Base-by-base conservation (phyloP, 2,888 invertebrate species). In the Campoplex capitator region DNA sequence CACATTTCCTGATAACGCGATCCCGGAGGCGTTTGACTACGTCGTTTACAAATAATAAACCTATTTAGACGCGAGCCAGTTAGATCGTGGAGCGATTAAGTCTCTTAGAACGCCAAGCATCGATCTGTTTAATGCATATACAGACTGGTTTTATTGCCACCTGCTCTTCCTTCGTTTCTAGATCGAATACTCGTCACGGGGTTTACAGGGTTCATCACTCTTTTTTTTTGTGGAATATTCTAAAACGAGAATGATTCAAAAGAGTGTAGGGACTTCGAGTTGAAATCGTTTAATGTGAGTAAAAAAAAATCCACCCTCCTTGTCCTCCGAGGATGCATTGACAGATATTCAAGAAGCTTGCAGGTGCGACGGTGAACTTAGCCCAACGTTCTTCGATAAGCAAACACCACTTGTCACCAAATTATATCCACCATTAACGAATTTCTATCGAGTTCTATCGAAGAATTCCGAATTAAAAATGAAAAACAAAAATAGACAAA, bases 1-100 rank as follows among this genome's bases (percentile, higher is more conserved):
- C 62, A 18, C 45, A 56, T 51, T 51, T 78, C 45, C 71, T 54
- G 85, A 85, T 85, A 85, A 83, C 68, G 62, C 62, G 58, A 74
- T 58, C 28, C 68, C 58, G 70, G 51, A 75, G 82, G 78, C 78
- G 83, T 78, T 78, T 68, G 77, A 77, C 73, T 65, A 32, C 56
- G 77, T 62, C 83, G 74, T 85, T 85, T 78, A 85, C 75, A 85
- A 85, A 82, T 81, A 85, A 85, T 82, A 78, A 85, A 85, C 67
- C 85, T 85, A 85, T 82, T 81, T 82, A 48, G 56, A 74, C 74
- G 75, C 56, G 85, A 77, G 67, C 71, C 54, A 18, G 62, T 51
- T 51, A 82, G 85, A 85, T 85, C 77, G 65, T 74, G 82, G 32
- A 67, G 58, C 38, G 81, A 85, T 85, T 78, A 74, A 79, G 45